A percentile compares a stretch with the other conserved stretches of the same genome.
Conservation (phyloP, 2,797 vertebrate genomes). For the Sciurus vulgaris region DNA sequence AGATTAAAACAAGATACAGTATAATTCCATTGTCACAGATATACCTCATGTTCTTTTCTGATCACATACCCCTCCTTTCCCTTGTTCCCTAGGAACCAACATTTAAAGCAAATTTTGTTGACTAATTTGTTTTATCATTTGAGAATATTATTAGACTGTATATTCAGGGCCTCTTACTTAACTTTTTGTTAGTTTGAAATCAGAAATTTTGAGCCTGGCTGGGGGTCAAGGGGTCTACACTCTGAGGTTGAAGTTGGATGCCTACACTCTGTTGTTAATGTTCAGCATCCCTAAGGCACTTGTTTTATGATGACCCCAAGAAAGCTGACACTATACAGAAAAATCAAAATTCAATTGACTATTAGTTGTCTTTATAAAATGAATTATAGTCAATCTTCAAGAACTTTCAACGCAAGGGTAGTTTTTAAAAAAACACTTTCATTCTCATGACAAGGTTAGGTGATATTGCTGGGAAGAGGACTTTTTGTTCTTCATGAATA, state of each 20-base stretch:
- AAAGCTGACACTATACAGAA: neutral
- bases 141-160: slow-evolving; percentile 18
- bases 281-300: neutral
- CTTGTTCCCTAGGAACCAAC: neutral
- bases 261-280: neutral
- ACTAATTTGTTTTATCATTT: slow-evolving; percentile 49
- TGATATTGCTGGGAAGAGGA: neutral
- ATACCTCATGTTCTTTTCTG: neutral
- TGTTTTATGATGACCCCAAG: neutral
- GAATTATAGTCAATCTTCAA: neutral
- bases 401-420: slow-evolving; percentile 22
- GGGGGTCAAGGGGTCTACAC: neutral
- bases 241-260: neutral
- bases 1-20: neutral
- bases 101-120: slow-evolving; percentile 26
- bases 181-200: slow-evolving; percentile 43
- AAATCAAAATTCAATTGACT: neutral
- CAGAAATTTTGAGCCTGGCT: neutral
- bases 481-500: slow-evolving; percentile 45
- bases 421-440: slow-evolving; percentile 9
- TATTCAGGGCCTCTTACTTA: slow-evolving; percentile 4
- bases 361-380: slow-evolving; percentile 15
- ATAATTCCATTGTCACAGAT: neutral
- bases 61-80: neutral
- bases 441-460: slow-evolving; percentile 24